Conservation (phyloP, 2,113 vertebrate genomes). For the Rhynchopsitta pachyrhyncha region DNA sequence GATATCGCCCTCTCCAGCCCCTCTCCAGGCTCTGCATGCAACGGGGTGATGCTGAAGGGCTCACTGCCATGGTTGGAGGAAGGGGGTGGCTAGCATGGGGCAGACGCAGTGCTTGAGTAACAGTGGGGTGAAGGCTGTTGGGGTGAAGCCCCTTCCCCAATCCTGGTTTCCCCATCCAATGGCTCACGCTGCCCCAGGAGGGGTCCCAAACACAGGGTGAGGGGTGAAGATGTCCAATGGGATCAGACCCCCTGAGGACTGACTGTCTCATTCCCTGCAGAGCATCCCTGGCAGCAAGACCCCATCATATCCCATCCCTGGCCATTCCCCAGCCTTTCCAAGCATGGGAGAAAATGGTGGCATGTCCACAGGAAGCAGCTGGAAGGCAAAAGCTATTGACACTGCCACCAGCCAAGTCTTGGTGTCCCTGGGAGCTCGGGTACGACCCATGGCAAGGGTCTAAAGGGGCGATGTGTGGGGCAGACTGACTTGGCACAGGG, state of each 20-base stretch:
- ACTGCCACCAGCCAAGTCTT: background rate
- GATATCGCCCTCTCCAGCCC: rapidly evolving
- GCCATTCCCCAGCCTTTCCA: rapidly evolving
- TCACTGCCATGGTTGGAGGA: rapidly evolving
- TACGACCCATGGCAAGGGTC: rapidly evolving
- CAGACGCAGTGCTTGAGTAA: background rate
- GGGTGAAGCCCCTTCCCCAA: background rate
- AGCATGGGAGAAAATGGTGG: background rate
- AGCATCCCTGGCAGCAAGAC: background rate
- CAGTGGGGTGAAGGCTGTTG: background rate
- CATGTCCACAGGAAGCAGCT: rapidly evolving
- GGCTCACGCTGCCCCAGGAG: background rate
- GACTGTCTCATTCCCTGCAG: rapidly evolving
- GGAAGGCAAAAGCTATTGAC: background rate
- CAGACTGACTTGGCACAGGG: background rate
- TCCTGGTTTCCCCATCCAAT: rapidly evolving
- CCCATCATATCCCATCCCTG: background rate
- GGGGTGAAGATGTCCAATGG: background rate
- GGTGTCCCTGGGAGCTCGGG: rapidly evolving
- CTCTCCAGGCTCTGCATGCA: rapidly evolving
- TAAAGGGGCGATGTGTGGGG: rapidly evolving
- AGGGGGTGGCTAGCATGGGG: background rate
- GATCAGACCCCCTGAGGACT: background rate
- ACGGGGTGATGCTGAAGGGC: rapidly evolving
- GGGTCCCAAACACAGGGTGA: background rate